Conservation (phyloP, 2,888 invertebrate species). For the Sepiola atlantica region DNA sequence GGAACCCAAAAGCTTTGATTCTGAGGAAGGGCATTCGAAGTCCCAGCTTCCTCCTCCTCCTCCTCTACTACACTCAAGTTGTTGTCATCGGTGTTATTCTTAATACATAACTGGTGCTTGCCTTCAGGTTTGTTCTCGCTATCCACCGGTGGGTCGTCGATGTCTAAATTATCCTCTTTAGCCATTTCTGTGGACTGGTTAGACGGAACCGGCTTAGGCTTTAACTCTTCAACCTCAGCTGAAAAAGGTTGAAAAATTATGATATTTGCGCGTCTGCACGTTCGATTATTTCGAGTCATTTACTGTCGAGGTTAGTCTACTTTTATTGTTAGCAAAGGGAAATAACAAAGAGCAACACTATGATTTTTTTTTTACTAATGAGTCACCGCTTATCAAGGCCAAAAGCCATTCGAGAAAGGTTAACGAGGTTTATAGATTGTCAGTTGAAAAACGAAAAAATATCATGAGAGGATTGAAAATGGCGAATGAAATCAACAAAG, state of each 20-base stretch:
- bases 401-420: too few relatives aligned
- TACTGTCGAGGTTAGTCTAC: background rate
- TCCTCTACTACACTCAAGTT: background rate
- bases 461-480: too few relatives aligned
- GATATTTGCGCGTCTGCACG: background rate
- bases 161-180: background rate
- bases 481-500: too few relatives aligned
- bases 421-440: too few relatives aligned
- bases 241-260: background rate
- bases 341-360: background rate
- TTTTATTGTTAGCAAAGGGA: background rate
- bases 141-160: background rate
- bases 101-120: background rate
- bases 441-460: too few relatives aligned
- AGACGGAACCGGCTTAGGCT: background rate
- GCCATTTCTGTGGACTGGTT: background rate
- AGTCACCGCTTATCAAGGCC: too few relatives aligned
- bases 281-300: background rate
- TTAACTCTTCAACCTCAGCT: background rate
- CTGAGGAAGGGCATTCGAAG: background rate
- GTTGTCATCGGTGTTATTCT: background rate
- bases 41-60: background rate
- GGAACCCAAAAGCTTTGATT: background rate
- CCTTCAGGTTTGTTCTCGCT: background rate
- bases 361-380: too few relatives aligned